Evolutionary conservation across 2,113 vertebrate genomes (phyloP), one percentile per base, ranked within the genome.

Genomic region (Tamias sibiricus): DNA sequence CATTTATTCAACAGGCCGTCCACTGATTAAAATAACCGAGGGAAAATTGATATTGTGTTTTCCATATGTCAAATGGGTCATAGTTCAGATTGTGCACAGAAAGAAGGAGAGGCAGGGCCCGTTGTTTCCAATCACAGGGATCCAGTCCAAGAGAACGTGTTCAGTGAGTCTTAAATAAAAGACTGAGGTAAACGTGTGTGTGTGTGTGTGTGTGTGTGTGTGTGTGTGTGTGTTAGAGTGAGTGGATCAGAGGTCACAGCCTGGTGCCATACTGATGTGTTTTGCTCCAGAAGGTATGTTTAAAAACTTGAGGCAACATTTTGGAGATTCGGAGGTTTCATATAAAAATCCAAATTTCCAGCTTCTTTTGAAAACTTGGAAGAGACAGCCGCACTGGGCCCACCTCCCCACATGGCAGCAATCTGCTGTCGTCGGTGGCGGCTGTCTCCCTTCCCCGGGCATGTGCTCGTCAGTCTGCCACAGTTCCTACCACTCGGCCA

Each of bases 371-470:
- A 93, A 96, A 80, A 95, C 95, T 96, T 94, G 92, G 96, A 95
- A 59, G 75, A 83, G 88, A 64, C 72, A n/a, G 79, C 68, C 30
- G 91, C 87, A 1, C 74, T 44, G 64, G 96, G 80, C 86, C 96
- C 94, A 97, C 95, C 90, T 97, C 95, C 92, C 95, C 96, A 97
- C 96, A 93, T 95, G 96, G 95, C 82, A 26, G 62, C 96, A 96
- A 89, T 98, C 97, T 97, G 97, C 94, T 85, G 20, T 13, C 0
- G 32, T 80, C 1, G 2, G 77, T 77, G 92, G 85, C 52, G 94
- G 94, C 89, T 80, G 95, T 82, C 95, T 96, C 85, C 94, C 68
- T 76, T 92, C 77, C 77, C 77, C 4, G 3, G 93, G 83, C 97
- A 77, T 90, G 95, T 94, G 97, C 80, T 94, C 16, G 0, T 54